Percentiles rank a stretch among this genome's conserved stretches.
Evolutionary conservation across 2,888 invertebrate genomes (phyloP).

Genomic region (Drosophila lutescens): DNA sequence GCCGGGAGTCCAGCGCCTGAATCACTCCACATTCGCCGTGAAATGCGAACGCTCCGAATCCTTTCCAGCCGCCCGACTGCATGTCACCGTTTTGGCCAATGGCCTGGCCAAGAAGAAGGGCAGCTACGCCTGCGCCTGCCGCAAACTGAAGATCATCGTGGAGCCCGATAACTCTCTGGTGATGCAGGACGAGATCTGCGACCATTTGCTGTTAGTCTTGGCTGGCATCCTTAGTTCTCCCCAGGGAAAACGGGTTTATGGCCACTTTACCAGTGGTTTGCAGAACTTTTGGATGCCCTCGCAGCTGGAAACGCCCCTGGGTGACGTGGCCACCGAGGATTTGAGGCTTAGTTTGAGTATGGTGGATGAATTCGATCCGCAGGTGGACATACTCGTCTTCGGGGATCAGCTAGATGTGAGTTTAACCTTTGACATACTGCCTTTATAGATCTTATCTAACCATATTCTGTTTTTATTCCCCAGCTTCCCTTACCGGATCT

Average conservation of each 20-base stretch:
- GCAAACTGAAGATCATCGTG: conserved; percentile 82
- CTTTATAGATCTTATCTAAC: background rate
- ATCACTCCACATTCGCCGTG: conserved; percentile 79
- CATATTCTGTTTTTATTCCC: background rate
- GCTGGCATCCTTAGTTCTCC: conserved; percentile 80
- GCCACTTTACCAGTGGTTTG: conserved; percentile 77
- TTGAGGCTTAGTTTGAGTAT: conserved; percentile 59
- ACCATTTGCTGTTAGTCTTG: conserved; percentile 81
- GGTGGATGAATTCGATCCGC: conserved; percentile 55
- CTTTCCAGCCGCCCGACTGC: conserved; percentile 81
- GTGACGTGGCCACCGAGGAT: conserved; percentile 56
- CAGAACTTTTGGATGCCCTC: conserved; percentile 81
- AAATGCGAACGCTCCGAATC: conserved; percentile 78
- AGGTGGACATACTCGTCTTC: conserved; percentile 78
- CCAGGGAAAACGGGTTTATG: conserved; percentile 71
- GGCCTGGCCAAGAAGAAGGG: conserved; percentile 64
- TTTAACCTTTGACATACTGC: background rate
- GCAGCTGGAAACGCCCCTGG: conserved; percentile 68
- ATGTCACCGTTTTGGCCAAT: conserved; percentile 77
- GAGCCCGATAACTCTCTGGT: conserved; percentile 82
- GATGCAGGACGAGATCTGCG: conserved; percentile 83
- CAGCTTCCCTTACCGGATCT: conserved; percentile 74
- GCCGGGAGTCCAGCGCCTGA: conserved; percentile 81
- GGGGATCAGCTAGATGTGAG: conserved; percentile 61
- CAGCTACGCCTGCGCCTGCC: conserved; percentile 81